Base-by-base conservation (phyloP, 1,140 invertebrate genomes). In the Cyclargus thomasi region DNA sequence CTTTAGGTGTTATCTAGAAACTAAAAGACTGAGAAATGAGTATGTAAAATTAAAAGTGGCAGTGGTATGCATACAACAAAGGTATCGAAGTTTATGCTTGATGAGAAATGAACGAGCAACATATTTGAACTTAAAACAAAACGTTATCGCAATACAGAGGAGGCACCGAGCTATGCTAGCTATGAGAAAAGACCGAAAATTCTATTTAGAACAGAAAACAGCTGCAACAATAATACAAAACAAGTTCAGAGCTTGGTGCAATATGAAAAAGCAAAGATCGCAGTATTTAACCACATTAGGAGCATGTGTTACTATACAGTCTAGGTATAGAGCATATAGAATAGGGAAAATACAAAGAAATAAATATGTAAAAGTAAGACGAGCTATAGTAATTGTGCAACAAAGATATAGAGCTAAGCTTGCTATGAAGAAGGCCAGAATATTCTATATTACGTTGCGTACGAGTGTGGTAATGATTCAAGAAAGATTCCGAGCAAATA, bases 71-170 rank as follows among this genome's bases (percentile, higher is more conserved):
- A 80, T 94, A 7, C 92, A 93, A 67, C 86, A 85, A 53, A 74
- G 72, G 16, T 93, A 90, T 76, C 90, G 90, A 78, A 90, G 87
- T 17, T 75, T 89, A 36, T 63, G 73, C 67, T 62, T 74, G 1
- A 85, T 84, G 73, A 87, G 71, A 67, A 47, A 21, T 62, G 63
- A 86, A 68, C 75, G 83, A 20, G 39, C 77, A 57, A 29, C 76
- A 5, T 94, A 88, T 74, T 72, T 90, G 17, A 67, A 70, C 20
- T 68, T 91, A 18, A 84, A 86, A 67, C 64, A 72, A 14, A 81
- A 88, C 8, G 82, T 82, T 22, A 71, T 90, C 16, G 59, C 74
- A 0, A 72, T 94, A n/a, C 94, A 95, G 76, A 72, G 66, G 1
- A 90, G 84, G 67, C 94, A 85, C 77, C 91, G 88, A 70, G 86